phyloP scores from a whole-genome alignment of 2,888 invertebrate species.

The Acholoe squamosa region DNA sequence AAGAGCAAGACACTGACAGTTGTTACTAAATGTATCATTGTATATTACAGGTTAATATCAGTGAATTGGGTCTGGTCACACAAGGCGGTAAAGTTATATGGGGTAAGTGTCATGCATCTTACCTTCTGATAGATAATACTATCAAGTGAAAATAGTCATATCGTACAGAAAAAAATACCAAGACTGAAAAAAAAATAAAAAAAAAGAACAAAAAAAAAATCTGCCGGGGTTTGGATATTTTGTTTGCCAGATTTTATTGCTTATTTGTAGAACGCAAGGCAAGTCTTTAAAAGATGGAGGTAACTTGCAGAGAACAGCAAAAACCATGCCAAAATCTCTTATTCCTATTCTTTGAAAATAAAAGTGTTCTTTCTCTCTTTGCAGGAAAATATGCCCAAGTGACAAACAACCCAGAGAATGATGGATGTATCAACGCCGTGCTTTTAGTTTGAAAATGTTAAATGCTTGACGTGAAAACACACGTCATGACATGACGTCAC shows the following conservation, averaged over 20 bases:
- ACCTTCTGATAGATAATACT: neutral
- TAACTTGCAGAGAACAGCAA: too few relatives aligned
- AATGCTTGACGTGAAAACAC: neutral
- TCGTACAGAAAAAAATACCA: too few relatives aligned
- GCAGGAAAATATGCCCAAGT: conserved; percentile 97
- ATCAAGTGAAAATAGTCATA: neutral
- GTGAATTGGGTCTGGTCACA: conserved; percentile 98
- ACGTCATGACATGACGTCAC: neutral
- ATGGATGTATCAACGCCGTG: conserved; percentile 99
- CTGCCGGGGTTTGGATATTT: too few relatives aligned
- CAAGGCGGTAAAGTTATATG: conserved; percentile 99
- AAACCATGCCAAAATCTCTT: too few relatives aligned
- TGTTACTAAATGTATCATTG: too few relatives aligned
- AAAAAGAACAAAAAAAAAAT: too few relatives aligned
- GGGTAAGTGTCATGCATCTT: conserved; percentile 86
- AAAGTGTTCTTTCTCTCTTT: conserved; percentile 66
- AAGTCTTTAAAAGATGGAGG: too few relatives aligned
- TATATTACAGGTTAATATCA: conserved; percentile 90
- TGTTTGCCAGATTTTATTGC: too few relatives aligned
- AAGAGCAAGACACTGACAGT: too few relatives aligned
- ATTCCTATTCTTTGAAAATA: too few relatives aligned
- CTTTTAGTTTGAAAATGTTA: conserved; percentile 91
- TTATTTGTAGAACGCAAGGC: too few relatives aligned
- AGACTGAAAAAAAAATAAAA: too few relatives aligned
- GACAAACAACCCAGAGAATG: conserved; percentile 99